Conservation (phyloP, 2,797 vertebrate genomes). For the Channa striata region DNA sequence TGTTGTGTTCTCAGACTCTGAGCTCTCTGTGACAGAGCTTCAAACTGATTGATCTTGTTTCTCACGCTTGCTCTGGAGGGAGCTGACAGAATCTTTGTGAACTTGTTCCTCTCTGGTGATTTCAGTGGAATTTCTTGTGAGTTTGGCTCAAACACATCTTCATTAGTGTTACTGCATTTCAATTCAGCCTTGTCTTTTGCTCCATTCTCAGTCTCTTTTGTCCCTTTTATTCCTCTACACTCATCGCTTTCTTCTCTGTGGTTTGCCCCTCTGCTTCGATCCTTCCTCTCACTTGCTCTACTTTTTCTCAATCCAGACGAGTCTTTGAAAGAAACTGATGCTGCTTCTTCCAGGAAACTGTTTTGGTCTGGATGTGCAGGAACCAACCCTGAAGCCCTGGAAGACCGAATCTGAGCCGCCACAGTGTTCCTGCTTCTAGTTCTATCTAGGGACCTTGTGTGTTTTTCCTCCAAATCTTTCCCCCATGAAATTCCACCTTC, state of each 20-base stretch:
- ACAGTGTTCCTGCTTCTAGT: slow-evolving; percentile 53
- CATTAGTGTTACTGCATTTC: slow-evolving; percentile 16
- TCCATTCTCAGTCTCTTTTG: slow-evolving; percentile 14
- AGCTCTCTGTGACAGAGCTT: slow-evolving; percentile 76
- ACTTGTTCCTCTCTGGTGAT: slow-evolving; percentile 42
- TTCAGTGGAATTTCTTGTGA: slow-evolving; percentile 37
- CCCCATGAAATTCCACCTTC: slow-evolving; percentile 17
- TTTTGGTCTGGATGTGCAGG: background rate
- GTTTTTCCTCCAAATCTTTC: slow-evolving; percentile 26
- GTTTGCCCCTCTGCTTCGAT: background rate
- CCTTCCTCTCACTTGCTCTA: slow-evolving; percentile 6
- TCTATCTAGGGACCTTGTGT: slow-evolving; percentile 77
- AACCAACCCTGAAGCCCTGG: slow-evolving; percentile 29
- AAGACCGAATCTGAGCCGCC: slow-evolving; percentile 52
- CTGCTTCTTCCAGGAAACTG: slow-evolving; percentile 17
- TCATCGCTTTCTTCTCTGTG: slow-evolving; percentile 5
- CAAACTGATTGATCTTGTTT: slow-evolving; percentile 86
- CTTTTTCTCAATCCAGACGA: slow-evolving; percentile 2
- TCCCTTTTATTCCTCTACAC: background rate
- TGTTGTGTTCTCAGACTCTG: slow-evolving; percentile 33
- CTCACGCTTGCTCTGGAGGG: slow-evolving; percentile 75
- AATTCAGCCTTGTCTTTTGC: slow-evolving; percentile 6
- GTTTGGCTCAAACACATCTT: slow-evolving; percentile 65
- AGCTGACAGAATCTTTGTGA: slow-evolving; percentile 11
- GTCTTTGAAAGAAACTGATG: slow-evolving; percentile 13